Evolutionary conservation across 2,888 invertebrate species (phyloP).

Genomic region (Agrenia bidenticulata): DNA sequence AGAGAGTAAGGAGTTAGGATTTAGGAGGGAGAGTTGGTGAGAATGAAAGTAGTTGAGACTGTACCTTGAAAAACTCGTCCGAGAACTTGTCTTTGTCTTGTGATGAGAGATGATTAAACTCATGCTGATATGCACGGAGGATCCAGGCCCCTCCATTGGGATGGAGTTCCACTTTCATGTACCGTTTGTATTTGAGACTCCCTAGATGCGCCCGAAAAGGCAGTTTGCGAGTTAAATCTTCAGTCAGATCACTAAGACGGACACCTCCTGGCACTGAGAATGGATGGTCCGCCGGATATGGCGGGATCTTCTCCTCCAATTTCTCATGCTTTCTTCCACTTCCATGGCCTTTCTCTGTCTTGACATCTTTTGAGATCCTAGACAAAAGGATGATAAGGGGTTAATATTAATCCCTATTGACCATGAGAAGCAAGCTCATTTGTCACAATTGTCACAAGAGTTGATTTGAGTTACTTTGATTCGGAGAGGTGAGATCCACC

Average conservation of each 20-base stretch:
- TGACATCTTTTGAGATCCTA: slow-evolving; percentile 7
- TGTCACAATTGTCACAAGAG: background rate
- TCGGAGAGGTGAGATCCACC: background rate
- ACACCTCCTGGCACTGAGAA: slow-evolving; percentile 36
- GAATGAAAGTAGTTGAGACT: too few species aligned
- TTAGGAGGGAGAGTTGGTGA: background rate
- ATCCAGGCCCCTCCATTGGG: slow-evolving; percentile 93
- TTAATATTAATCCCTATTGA: too few species aligned
- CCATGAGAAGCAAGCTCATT: too few species aligned
- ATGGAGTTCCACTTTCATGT: slow-evolving; percentile 86
- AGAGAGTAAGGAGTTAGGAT: background rate
- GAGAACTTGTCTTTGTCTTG: slow-evolving; percentile 69
- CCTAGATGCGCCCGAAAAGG: slow-evolving; percentile 54
- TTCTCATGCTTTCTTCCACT: background rate
- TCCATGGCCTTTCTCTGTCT: background rate
- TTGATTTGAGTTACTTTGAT: background rate
- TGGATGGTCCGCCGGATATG: slow-evolving; percentile 30
- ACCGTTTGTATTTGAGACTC: slow-evolving; percentile 66
- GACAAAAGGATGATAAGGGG: too few species aligned
- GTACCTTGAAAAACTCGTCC: slow-evolving; percentile 78
- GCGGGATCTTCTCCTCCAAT: slow-evolving; percentile 1
- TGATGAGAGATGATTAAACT: slow-evolving; percentile 71
- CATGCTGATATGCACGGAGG: slow-evolving; percentile 86
- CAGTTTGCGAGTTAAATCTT: slow-evolving; percentile 29
- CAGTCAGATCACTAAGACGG: slow-evolving; percentile 27